phyloP scores from a whole-genome alignment of 2,113 vertebrate genomes.

The Eurypyga helias region DNA sequence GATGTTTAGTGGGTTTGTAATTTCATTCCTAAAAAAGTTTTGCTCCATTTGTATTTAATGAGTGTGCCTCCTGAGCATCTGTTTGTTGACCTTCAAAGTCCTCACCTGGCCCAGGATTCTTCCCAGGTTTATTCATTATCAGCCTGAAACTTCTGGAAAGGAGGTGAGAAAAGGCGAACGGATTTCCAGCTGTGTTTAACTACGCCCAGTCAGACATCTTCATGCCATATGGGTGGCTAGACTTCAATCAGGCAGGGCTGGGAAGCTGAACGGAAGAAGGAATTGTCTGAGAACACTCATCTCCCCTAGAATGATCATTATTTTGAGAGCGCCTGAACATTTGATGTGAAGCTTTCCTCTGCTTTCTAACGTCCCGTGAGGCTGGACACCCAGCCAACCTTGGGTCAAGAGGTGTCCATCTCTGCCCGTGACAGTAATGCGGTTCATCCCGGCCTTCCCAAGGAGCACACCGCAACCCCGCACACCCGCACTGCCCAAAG shows the following conservation, averaged over 20 bases:
- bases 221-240: background rate
- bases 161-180: background rate
- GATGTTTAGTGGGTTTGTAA: background rate
- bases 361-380: background rate
- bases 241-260: background rate
- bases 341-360: background rate
- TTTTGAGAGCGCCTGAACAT: background rate
- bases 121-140: background rate
- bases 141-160: conserved; percentile 4
- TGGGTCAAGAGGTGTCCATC: background rate
- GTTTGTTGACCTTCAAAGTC: background rate
- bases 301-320: background rate
- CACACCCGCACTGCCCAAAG: background rate
- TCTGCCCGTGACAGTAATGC: background rate
- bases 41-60: background rate
- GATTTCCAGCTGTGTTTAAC: background rate
- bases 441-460: background rate
- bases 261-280: background rate
- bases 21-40: background rate
- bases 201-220: conserved; percentile 18
- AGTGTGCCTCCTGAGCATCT: background rate
- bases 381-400: background rate
- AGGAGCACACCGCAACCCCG: background rate
- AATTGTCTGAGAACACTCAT: background rate
- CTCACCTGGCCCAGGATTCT: background rate